These are phyloP conservation scores for Coremacera marginata DNA, from an alignment of 2,888 invertebrate species.

Conservation along the genomic window DNA sequence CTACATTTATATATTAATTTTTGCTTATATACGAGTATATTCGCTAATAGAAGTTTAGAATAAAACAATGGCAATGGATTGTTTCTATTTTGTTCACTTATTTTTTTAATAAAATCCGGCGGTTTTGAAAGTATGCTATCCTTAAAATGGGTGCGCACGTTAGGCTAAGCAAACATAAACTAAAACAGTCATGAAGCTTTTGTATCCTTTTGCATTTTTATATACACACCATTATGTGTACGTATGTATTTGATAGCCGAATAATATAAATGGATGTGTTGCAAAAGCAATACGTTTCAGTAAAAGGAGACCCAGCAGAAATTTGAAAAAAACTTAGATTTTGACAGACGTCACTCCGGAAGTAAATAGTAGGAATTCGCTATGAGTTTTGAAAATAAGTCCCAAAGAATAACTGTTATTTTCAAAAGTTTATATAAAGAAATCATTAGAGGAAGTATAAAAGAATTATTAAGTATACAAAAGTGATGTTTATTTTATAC, in stretches of 20 bases:
- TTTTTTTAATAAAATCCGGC: background rate
- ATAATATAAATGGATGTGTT: background rate
- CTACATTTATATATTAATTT: too few species aligned
- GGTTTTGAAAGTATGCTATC: background rate
- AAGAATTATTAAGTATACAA: too few species aligned
- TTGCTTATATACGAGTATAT: too few species aligned
- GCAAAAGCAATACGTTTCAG: background rate
- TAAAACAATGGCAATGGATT: background rate
- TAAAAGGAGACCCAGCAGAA: background rate
- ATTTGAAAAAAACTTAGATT: background rate
- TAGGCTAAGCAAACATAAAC: constrained; percentile 11
- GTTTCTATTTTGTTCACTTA: background rate
- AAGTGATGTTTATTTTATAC: too few species aligned
- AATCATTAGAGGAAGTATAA: too few species aligned
- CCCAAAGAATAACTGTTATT: too few species aligned
- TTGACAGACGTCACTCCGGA: background rate
- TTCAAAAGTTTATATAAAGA: too few species aligned
- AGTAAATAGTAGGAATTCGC: too few species aligned
- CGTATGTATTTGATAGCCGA: background rate
- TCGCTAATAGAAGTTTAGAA: too few species aligned
- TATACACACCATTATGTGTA: background rate
- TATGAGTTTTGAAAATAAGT: too few species aligned
- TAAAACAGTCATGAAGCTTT: background rate
- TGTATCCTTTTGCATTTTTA: background rate
- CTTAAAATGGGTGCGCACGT: background rate